Percentiles rank a stretch among this genome's conserved stretches.
phyloP scores from a whole-genome alignment of 1,140 invertebrate species.

The Holotrichia oblita region DNA sequence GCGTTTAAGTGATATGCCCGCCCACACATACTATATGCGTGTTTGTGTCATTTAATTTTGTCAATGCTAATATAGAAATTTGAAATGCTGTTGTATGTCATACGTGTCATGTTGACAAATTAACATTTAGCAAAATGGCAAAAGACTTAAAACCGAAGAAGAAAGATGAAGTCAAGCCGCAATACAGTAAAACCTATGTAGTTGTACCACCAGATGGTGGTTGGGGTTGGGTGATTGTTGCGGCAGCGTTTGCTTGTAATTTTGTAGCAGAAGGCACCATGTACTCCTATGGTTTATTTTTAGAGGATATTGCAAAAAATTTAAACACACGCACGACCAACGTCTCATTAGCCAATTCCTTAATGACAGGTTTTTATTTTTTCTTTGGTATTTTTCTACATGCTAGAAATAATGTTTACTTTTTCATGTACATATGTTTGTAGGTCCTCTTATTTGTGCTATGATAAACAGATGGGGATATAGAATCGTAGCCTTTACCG shows the following conservation, averaged over 20 bases:
- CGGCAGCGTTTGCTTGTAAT: slow-evolving; percentile 74
- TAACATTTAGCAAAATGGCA: neutral
- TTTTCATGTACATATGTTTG: too few species aligned
- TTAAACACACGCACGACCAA: slow-evolving; percentile 67
- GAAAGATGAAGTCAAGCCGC: neutral
- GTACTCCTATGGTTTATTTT: slow-evolving; percentile 79
- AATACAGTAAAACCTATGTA: slow-evolving; percentile 50
- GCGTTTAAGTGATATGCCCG: too few species aligned
- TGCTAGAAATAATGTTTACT: slow-evolving; percentile 89
- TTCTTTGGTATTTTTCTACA: slow-evolving; percentile 79
- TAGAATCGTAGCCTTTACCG: slow-evolving; percentile 82
- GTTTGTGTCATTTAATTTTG: too few species aligned
- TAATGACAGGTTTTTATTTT: too few species aligned
- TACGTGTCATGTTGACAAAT: neutral
- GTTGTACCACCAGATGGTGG: slow-evolving; percentile 72
- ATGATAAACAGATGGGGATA: slow-evolving; percentile 77
- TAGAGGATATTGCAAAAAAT: slow-evolving; percentile 64
- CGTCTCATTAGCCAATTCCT: slow-evolving; percentile 71
- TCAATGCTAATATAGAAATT: too few species aligned
- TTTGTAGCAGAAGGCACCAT: slow-evolving; percentile 82
- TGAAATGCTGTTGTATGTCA: too few species aligned
- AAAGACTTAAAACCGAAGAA: neutral
- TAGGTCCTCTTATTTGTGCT: slow-evolving; percentile 47
- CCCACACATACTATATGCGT: too few species aligned
- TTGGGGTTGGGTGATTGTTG: slow-evolving; percentile 74